A percentile compares a stretch with the other conserved stretches of the same genome.
Evolutionary conservation across 1,140 invertebrate genomes (phyloP).

Genomic region (Drosophila takahashii): DNA sequence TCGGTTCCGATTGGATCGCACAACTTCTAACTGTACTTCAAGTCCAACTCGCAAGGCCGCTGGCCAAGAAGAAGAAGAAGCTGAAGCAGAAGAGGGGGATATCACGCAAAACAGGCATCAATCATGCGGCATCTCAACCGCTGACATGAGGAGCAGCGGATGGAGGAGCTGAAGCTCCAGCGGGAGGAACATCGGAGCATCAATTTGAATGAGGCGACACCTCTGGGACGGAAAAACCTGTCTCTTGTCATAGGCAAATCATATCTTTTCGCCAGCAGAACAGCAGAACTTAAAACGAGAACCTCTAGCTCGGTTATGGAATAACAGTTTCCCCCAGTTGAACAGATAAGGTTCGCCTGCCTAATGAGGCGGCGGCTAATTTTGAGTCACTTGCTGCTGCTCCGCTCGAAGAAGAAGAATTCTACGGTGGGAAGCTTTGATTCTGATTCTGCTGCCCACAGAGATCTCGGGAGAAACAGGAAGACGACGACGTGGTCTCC

Average conservation of each 20-base stretch:
- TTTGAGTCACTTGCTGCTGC: constrained; percentile 32
- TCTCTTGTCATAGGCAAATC: constrained; percentile 75
- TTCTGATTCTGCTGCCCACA: constrained; percentile 41
- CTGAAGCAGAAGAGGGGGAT: constrained; percentile 21
- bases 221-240: constrained; percentile 43
- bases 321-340: constrained; percentile 25
- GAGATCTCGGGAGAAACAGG: constrained; percentile 10
- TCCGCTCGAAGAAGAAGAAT: constrained; percentile 2
- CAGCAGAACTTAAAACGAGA: neutral
- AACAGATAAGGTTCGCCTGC: constrained; percentile 62
- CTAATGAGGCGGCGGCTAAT: constrained; percentile 77
- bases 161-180: neutral
- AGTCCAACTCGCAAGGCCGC: constrained; percentile 36
- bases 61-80: constrained; percentile 5
- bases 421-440: constrained; percentile 52
- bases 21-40: constrained; percentile 49
- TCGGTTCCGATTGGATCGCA: constrained; percentile 47
- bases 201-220: constrained; percentile 52
- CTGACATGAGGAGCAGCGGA: constrained; percentile 40
- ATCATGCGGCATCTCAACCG: constrained; percentile 77
- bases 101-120: constrained; percentile 81
- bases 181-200: constrained; percentile 15
- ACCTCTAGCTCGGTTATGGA: constrained; percentile 19
- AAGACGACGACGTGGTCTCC: constrained; percentile 4
- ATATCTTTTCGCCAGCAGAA: constrained; percentile 43